phyloP scores from a whole-genome alignment of 2,888 invertebrate species.

The Camponotus fellah region DNA sequence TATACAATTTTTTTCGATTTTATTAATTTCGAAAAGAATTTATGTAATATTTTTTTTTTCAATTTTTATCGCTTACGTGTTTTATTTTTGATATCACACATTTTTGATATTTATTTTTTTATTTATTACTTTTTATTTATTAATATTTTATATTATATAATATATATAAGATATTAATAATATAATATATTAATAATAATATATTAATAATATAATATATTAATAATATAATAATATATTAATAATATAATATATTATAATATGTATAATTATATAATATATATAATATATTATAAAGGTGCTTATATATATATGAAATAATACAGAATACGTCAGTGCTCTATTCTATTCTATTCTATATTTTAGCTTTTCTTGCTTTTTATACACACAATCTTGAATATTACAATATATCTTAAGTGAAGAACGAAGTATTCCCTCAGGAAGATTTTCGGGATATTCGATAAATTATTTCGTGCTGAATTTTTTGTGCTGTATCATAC shows the following conservation, averaged over 20 bases:
- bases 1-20: neutral
- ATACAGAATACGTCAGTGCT: neutral
- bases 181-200: no score
- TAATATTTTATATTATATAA: neutral
- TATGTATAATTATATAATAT: neutral
- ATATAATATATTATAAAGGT: neutral
- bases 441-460: conserved; percentile 43
- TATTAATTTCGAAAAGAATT: neutral
- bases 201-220: no score
- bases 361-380: neutral
- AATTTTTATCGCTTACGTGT: neutral
- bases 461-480: conserved; percentile 39
- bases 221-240: no score
- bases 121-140: neutral
- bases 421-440: neutral
- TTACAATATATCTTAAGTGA: conserved; percentile 25
- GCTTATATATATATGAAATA: no score
- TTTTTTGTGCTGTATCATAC: conserved; percentile 35
- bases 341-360: neutral
- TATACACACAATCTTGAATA: conserved; percentile 7
- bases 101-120: neutral
- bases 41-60: neutral
- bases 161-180: no score
- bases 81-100: neutral
- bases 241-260: neutral